Evolutionary conservation across 1,140 invertebrate species (phyloP).

Genomic region (Pinna nobilis): DNA sequence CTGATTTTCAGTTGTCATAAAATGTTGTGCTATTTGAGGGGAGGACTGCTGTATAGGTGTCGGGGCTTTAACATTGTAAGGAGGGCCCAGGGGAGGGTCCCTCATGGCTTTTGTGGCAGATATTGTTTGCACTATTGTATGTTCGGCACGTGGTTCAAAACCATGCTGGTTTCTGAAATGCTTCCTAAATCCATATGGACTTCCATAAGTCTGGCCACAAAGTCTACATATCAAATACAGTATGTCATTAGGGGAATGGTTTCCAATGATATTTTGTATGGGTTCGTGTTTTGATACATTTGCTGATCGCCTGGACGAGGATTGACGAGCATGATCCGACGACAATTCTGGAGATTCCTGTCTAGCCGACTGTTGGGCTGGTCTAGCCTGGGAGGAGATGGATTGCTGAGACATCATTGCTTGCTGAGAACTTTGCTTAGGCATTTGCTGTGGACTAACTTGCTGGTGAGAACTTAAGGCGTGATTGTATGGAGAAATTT

Average conservation of each 20-base stretch:
- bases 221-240: constrained; percentile 68
- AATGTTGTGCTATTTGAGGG: too few species aligned
- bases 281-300: constrained; percentile 67
- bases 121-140: constrained; percentile 69
- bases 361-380: not conserved
- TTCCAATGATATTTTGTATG: constrained; percentile 68
- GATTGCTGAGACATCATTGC: too few species aligned
- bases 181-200: constrained; percentile 70
- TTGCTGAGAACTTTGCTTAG: constrained; percentile 10
- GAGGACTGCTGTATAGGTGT: too few species aligned
- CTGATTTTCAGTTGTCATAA: too few species aligned
- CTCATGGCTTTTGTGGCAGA: constrained; percentile 66
- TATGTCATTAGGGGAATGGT: constrained; percentile 65
- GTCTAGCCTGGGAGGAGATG: too few species aligned
- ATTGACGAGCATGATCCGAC: not conserved
- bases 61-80: too few species aligned
- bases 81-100: constrained; percentile 31
- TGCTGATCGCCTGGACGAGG: constrained; percentile 19
- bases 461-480: too few species aligned
- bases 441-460: not conserved
- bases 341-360: not conserved
- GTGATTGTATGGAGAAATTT: too few species aligned
- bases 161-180: constrained; percentile 71
- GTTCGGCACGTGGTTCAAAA: constrained; percentile 68
- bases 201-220: constrained; percentile 70